Evolutionary conservation across 2,888 invertebrate species (phyloP), one percentile per base, ranked within the genome.

Genomic region (Agonopterix arenella): DNA sequence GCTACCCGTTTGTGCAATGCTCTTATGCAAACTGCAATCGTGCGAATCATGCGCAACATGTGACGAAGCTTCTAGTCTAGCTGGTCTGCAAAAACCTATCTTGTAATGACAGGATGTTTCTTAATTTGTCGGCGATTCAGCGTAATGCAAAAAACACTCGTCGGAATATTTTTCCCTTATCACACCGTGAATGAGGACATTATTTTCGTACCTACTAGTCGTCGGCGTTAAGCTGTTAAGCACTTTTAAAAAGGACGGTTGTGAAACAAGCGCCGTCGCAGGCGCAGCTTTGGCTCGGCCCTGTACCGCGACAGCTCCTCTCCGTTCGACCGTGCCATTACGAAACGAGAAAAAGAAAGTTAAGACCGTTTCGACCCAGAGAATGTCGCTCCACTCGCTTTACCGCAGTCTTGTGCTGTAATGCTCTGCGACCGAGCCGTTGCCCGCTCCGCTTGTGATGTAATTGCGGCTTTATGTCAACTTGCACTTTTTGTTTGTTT

Each of bases 261-360:
- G 68, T 69, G 75, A 75, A 72, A 69, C 61, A 61, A 28, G 63
- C 66, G 68, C 66, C 13, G n/a, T 42, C 43, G n/a, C 44, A 10
- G 52, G 52, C 57, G 57, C 62, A 52, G 59, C 55, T 55, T 60
- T 55, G 58, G 61, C 61, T 59, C 57, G 61, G 60, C 57, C 56
- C 55, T 61, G 51, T 59, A 64, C 63, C 70, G 67, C 66, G 70
- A 73, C 68, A 69, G 66, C 70, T 74, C 70, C 67, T 78, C 75
- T 77, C 75, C 68, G 70, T 64, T 80, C 70, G 71, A 69, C 73
- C 79, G 76, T 79, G 60, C 69, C 75, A 77, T 86, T 83, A 84
- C 82, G 83, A 84, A 83, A 85, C 81, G 67, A 75, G 76, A 84
- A 84, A 43, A 84, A 73, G 80, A 81, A 84, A 84, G 83, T 81